A percentile compares a stretch with the other conserved stretches of the same genome.
phyloP scores from a whole-genome alignment of 2,797 vertebrate species.

The Hozukius guyotensis region DNA sequence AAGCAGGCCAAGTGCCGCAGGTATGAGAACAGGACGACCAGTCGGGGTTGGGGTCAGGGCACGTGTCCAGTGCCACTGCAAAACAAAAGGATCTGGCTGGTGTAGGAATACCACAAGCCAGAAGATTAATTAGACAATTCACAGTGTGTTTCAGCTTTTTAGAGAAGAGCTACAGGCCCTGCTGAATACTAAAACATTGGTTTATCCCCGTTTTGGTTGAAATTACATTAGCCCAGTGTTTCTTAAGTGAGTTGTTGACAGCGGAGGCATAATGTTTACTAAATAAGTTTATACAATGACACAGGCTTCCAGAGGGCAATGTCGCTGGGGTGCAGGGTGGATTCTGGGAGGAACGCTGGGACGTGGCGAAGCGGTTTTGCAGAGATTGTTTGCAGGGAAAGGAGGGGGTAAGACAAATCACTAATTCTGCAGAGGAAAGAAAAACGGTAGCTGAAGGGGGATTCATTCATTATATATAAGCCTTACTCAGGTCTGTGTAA shows the following conservation, averaged over 20 bases:
- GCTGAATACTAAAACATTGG: slow-evolving; percentile 55
- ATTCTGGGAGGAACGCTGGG: slow-evolving; percentile 32
- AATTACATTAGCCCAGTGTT: slow-evolving; percentile 51
- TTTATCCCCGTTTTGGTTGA: slow-evolving; percentile 55
- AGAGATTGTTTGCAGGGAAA: slow-evolving; percentile 31
- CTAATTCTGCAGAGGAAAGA: slow-evolving; percentile 72
- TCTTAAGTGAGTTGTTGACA: slow-evolving; percentile 46
- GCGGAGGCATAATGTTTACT: slow-evolving; percentile 35
- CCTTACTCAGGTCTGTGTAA: slow-evolving; percentile 74
- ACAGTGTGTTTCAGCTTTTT: slow-evolving; percentile 29
- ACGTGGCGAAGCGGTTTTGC: slow-evolving; percentile 13
- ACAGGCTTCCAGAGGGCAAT: slow-evolving; percentile 39
- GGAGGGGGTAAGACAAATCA: slow-evolving; percentile 50
- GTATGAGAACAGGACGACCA: slow-evolving; percentile 34
- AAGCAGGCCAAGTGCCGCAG: slow-evolving; percentile 48
- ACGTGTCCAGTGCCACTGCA: slow-evolving; percentile 32
- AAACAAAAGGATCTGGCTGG: slow-evolving; percentile 42
- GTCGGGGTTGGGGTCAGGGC: slow-evolving; percentile 31
- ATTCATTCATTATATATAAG: slow-evolving; percentile 79
- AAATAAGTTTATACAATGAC: slow-evolving; percentile 53
- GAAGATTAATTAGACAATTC: slow-evolving; percentile 52
- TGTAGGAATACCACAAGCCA: slow-evolving; percentile 33
- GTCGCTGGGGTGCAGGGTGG: slow-evolving; percentile 12
- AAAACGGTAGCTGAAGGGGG: slow-evolving; percentile 65
- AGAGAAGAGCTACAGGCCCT: slow-evolving; percentile 39